Conservation (phyloP, 2,888 invertebrate species). For the Chloromyia formosa region DNA sequence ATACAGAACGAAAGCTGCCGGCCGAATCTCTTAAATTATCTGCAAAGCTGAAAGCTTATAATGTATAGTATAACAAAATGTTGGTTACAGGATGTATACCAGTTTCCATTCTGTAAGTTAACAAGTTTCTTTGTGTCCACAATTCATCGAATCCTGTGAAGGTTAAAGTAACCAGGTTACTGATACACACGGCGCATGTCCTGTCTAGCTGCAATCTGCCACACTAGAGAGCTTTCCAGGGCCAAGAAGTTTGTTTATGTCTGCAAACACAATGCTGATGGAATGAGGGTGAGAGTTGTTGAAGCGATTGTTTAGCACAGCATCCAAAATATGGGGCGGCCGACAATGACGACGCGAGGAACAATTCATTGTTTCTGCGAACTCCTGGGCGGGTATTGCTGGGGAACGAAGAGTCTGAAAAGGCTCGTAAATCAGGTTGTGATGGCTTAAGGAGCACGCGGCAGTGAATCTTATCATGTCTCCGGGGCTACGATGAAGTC, state of each 20-base stretch:
- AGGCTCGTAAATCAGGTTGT: not conserved
- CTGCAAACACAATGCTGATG: slow-evolving; percentile 13
- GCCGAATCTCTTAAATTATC: not conserved
- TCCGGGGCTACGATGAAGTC: too few relatives aligned
- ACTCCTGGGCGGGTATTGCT: not conserved
- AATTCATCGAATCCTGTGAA: slow-evolving; percentile 14
- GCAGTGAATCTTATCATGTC: too few relatives aligned
- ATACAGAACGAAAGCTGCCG: not conserved
- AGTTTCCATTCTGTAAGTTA: not conserved
- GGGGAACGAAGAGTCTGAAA: slow-evolving; percentile 8
- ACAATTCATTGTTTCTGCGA: slow-evolving; percentile 17
- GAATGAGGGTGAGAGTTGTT: not conserved
- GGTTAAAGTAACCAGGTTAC: not conserved
- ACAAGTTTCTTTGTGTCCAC: not conserved
- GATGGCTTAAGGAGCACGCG: too few relatives aligned
- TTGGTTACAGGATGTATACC: slow-evolving; percentile 4
- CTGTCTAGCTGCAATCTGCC: slow-evolving; percentile 15
- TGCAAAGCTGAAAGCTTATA: not conserved
- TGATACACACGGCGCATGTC: slow-evolving; percentile 31
- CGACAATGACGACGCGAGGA: too few relatives aligned
- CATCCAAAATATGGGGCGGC: slow-evolving; percentile 26
- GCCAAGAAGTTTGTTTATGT: slow-evolving; percentile 34
- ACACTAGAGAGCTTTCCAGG: slow-evolving; percentile 37
- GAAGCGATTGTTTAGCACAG: slow-evolving; percentile 8
- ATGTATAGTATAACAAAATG: not conserved